phyloP scores from a whole-genome alignment of 2,888 invertebrate species.

The Eulithis prunata region DNA sequence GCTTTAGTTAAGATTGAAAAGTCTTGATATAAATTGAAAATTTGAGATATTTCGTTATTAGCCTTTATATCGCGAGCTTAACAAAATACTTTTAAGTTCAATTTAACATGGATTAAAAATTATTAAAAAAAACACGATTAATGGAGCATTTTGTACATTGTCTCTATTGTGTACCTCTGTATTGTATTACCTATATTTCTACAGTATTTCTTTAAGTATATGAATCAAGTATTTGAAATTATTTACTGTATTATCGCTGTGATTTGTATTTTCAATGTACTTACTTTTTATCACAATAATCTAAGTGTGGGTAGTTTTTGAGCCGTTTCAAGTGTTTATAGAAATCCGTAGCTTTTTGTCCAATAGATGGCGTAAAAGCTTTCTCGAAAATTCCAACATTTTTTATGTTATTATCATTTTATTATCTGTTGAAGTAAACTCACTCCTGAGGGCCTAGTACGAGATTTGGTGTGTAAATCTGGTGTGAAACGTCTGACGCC shows the following conservation, averaged over 20 bases:
- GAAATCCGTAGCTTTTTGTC: neutral
- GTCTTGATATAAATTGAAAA: conserved; percentile 6
- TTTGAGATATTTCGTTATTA: conserved; percentile 12
- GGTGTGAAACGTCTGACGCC: no score
- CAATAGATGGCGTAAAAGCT: neutral
- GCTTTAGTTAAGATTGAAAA: conserved; percentile 18
- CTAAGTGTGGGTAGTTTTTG: conserved; percentile 15
- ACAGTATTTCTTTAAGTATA: conserved; percentile 21
- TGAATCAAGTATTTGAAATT: conserved; percentile 29
- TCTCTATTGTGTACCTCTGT: neutral
- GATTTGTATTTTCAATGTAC: conserved; percentile 28
- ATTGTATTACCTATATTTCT: conserved; percentile 1
- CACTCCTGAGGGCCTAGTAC: no score
- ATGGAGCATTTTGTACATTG: no score
- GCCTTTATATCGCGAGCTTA: conserved; percentile 42
- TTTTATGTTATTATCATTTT: neutral
- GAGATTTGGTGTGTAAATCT: no score
- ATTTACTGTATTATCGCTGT: conserved; percentile 21
- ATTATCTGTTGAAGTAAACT: neutral
- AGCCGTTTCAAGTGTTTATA: neutral
- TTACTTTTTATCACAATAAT: conserved; percentile 22
- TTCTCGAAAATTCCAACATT: no score
- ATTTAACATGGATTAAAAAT: conserved; percentile 28
- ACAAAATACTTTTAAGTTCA: conserved; percentile 44
- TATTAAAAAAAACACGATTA: no score